These are phyloP conservation scores for Sebastes schlegelii DNA, from an alignment of 2,113 vertebrate genomes.

Conservation along the genomic window DNA sequence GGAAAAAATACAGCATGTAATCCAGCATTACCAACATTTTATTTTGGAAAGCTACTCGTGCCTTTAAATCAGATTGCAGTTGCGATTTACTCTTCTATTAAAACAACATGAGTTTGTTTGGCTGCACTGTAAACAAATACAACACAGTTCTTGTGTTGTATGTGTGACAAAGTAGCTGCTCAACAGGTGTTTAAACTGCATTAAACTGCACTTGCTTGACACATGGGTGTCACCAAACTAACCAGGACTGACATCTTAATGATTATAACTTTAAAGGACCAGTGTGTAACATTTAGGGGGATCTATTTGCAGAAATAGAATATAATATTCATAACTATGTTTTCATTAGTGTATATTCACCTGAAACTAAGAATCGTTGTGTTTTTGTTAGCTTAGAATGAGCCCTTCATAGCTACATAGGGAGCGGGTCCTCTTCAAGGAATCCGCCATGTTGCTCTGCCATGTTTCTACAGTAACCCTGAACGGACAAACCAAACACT, in stretches of 20 bases:
- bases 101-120: not conserved
- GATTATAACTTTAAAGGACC: not conserved
- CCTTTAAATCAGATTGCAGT: not conserved
- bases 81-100: too few species aligned
- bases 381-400: too few species aligned
- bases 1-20: not conserved
- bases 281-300: too few species aligned
- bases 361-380: too few species aligned
- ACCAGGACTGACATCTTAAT: not conserved
- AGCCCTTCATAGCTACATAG: too few species aligned
- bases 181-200: not conserved
- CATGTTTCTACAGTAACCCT: too few species aligned
- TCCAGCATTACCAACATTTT: not conserved
- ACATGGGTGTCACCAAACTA: not conserved
- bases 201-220: not conserved
- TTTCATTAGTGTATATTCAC: too few species aligned
- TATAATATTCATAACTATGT: too few species aligned
- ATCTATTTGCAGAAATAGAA: too few species aligned
- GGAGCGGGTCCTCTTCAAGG: too few species aligned
- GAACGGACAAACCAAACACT: too few species aligned
- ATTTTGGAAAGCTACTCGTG: not conserved
- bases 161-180: not conserved
- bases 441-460: too few species aligned
- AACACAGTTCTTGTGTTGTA: not conserved
- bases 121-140: not conserved